Percentiles rank a stretch among this genome's conserved stretches.
Conservation (phyloP, 2,888 invertebrate genomes). For the Tromatobia lineatoria region DNA sequence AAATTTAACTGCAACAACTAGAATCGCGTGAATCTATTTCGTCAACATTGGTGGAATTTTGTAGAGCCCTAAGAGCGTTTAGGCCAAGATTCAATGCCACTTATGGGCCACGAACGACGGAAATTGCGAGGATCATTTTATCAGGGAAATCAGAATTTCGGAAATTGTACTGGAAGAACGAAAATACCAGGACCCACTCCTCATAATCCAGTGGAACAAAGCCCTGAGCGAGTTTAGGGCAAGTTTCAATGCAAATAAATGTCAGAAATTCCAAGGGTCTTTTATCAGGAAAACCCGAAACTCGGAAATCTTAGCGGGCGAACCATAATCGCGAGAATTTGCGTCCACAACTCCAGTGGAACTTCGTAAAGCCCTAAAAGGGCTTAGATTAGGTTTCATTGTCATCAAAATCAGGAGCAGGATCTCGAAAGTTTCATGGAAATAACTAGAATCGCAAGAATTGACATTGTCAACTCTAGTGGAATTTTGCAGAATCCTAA, state of each 20-base stretch:
- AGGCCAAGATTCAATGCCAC: background rate
- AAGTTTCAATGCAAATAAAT: too few relatives aligned
- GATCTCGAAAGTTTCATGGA: slow-evolving; percentile 76
- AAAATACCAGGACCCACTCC: too few relatives aligned
- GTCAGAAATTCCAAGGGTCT: too few relatives aligned
- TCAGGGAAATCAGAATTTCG: slow-evolving; percentile 45
- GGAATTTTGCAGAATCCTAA: slow-evolving; percentile 54
- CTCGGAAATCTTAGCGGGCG: slow-evolving; percentile 76
- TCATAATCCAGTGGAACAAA: too few relatives aligned
- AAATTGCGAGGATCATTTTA: background rate
- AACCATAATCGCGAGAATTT: slow-evolving; percentile 77
- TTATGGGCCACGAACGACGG: slow-evolving; percentile 2
- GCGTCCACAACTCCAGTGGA: slow-evolving; percentile 78
- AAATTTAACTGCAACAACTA: slow-evolving; percentile 77
- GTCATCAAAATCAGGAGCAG: too few relatives aligned
- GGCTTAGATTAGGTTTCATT: slow-evolving; percentile 19
- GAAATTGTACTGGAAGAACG: too few relatives aligned
- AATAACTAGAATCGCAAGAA: slow-evolving; percentile 76
- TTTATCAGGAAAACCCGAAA: too few relatives aligned
- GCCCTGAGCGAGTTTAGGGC: too few relatives aligned
- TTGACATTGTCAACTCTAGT: slow-evolving; percentile 80
- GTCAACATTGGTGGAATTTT: slow-evolving; percentile 75
- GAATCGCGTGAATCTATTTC: slow-evolving; percentile 80
- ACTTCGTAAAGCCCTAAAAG: slow-evolving; percentile 49
- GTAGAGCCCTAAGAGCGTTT: background rate